A percentile compares a stretch with the other conserved stretches of the same genome.
Evolutionary conservation across 2,113 vertebrate genomes (phyloP).

Genomic region (Austrofundulus limnaeus): DNA sequence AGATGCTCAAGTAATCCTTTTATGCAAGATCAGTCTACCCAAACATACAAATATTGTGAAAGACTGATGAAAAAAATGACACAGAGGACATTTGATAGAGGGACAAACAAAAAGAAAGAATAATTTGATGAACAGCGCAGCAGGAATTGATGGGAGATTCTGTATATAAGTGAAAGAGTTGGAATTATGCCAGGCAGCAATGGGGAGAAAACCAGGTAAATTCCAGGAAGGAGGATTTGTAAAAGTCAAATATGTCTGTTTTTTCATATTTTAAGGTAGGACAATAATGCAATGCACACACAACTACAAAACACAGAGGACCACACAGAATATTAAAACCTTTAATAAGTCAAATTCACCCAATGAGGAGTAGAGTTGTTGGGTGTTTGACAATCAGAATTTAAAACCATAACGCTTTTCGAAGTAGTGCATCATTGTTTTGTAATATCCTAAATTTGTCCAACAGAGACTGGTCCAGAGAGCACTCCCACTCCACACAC

Average conservation of each 20-base stretch:
- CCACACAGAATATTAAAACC: neutral
- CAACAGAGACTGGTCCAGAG: constrained; percentile 74
- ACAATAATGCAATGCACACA: neutral
- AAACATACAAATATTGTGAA: too few relatives aligned
- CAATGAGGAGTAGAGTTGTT: too few relatives aligned
- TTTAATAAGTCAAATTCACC: constrained; percentile 3
- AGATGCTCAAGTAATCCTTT: too few relatives aligned
- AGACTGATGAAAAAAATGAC: neutral
- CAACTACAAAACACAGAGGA: neutral
- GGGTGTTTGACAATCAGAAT: constrained; percentile 70
- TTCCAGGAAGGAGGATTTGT: neutral
- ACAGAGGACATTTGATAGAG: constrained; percentile 15
- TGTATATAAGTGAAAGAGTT: constrained; percentile 5
- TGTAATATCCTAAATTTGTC: constrained; percentile 81
- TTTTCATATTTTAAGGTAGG: neutral
- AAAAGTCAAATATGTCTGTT: neutral
- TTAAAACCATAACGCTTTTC: constrained; percentile 63
- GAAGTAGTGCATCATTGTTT: constrained; percentile 68
- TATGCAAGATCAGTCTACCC: too few relatives aligned
- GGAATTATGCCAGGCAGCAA: constrained; percentile 13
- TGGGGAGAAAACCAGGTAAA: constrained; percentile 5
- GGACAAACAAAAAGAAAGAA: constrained; percentile 19
- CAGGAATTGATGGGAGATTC: constrained; percentile 18
- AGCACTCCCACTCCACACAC: constrained; percentile 62
- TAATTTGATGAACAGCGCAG: constrained; percentile 33